These are phyloP conservation scores for Lepidocyrtinus sp. DNA, from an alignment of 2,888 invertebrate species.

Conservation along the genomic window DNA sequence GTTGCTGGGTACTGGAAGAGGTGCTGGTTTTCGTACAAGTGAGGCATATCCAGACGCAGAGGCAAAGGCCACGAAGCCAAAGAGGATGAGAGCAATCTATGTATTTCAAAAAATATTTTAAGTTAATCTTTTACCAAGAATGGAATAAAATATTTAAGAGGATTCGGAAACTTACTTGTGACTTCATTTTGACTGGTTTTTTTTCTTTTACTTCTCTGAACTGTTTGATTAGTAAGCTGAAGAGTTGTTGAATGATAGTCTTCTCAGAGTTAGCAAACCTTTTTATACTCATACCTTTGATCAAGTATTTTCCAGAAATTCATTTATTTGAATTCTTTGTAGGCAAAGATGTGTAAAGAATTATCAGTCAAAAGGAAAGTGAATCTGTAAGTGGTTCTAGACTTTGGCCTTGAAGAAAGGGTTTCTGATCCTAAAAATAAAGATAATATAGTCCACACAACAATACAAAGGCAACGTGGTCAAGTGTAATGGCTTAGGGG, in stretches of 20 bases:
- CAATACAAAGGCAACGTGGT: too few relatives aligned
- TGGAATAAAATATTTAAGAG: not conserved
- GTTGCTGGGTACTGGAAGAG: slow-evolving; percentile 20
- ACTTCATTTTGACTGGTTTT: slow-evolving; percentile 31
- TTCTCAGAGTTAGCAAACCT: not conserved
- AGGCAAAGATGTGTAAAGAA: not conserved
- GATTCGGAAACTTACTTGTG: slow-evolving; percentile 28
- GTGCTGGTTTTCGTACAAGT: slow-evolving; percentile 31
- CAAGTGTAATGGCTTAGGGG: not conserved
- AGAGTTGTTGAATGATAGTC: not conserved
- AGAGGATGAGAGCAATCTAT: slow-evolving; percentile 37
- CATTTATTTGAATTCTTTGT: not conserved
- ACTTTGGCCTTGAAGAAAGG: not conserved
- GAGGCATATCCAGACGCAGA: not conserved
- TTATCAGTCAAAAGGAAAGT: not conserved
- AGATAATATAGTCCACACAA: not conserved
- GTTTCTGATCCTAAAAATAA: not conserved
- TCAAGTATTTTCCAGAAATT: not conserved
- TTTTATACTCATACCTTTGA: not conserved
- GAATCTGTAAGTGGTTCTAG: too few relatives aligned
- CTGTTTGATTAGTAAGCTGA: slow-evolving; percentile 10
- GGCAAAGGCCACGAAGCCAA: slow-evolving; percentile 49
- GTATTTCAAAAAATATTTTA: slow-evolving; percentile 11
- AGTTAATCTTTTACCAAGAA: not conserved
- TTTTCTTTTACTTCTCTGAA: slow-evolving; percentile 1